A percentile compares a stretch with the other conserved stretches of the same genome.
Conservation (phyloP, 1,140 invertebrate genomes). For the Rhopalosiphum padi region DNA sequence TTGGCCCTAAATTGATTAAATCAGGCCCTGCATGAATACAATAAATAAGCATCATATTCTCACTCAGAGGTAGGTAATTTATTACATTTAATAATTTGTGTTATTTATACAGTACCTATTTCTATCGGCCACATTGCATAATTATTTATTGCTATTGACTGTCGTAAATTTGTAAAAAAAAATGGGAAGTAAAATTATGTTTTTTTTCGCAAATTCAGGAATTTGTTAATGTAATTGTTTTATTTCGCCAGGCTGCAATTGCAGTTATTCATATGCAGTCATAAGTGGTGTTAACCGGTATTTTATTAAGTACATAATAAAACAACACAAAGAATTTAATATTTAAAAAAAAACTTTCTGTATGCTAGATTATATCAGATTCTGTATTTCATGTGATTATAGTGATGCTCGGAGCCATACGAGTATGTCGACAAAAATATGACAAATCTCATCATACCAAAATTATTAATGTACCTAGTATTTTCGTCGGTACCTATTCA, state of each 20-base stretch:
- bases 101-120: background rate
- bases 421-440: background rate
- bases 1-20: no score
- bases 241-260: background rate
- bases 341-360: background rate
- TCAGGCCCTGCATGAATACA: no score
- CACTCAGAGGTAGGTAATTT: background rate
- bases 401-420: background rate
- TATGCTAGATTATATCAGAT: background rate
- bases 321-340: background rate
- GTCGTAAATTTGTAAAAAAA: background rate
- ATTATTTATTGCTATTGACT: background rate
- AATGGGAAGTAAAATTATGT: background rate
- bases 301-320: background rate
- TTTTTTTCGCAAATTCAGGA: background rate
- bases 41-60: background rate
- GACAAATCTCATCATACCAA: background rate
- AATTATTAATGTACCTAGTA: background rate
- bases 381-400: background rate
- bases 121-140: background rate
- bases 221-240: slow-evolving; percentile 7
- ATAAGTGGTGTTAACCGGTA: background rate
- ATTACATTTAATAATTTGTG: background rate
- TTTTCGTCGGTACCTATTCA: background rate
- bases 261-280: background rate